Base-by-base conservation (phyloP, 2,888 invertebrate species). In the Ophonus ardosiacus region DNA sequence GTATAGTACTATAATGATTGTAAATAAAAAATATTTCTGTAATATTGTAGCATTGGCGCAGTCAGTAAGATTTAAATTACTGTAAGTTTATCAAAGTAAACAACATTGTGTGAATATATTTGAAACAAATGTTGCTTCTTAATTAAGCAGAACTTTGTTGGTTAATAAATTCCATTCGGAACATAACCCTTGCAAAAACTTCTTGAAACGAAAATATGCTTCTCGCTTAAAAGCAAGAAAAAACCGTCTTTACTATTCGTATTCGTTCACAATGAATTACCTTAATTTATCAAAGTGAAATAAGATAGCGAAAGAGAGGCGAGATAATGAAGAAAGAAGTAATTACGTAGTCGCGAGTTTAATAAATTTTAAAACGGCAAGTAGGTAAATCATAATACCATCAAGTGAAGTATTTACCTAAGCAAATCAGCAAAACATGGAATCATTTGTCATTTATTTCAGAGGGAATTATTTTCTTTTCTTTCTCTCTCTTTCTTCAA, bases 401-500 rank as follows among this genome's bases (percentile, higher is more conserved):
- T 1, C 61, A 61, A 61, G 80, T 61, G 18, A 59, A 57, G 57
- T 78, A 78, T 65, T 65, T 51, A n/a, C 18, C 31, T 81, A 81
- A 18, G 65, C 63, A 43, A 81, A 81, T 81, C 81, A 81, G 63
- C 81, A 63, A 81, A 81, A 81, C 65, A 61, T 31, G 31, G 31
- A 79, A 79, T 79, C 61, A 81, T 43, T 81, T 81, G 63, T 65
- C 40, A 81, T 81, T 81, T 81, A 81, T 81, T 59, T 21, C 43
- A 18, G 4, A 18, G 38, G 80, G 38, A 61, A 51, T 51, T 63
- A 40, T 81, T 81, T 81, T 74, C 43, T 31, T 43, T 18, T 74
- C 71, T 43, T 18, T 74, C 71, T 43, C 43, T 43, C 18, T 74
- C 24, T 7, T 43, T 68, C 68, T 65, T 18, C 15, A 74, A 74